phyloP scores from a whole-genome alignment of 2,888 invertebrate genomes.

The Drosophila pullipes region DNA sequence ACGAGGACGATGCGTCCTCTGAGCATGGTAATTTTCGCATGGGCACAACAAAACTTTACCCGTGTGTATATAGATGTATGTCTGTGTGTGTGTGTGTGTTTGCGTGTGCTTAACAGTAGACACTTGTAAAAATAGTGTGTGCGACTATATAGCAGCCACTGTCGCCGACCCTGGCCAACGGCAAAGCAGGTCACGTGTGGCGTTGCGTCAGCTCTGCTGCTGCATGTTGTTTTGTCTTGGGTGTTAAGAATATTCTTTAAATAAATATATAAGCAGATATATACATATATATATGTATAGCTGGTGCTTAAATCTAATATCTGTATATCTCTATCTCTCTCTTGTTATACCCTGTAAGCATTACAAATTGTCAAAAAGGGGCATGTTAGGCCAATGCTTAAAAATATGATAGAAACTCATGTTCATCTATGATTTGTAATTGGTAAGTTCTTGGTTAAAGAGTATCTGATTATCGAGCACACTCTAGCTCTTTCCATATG shows the following conservation, averaged over 20 bases:
- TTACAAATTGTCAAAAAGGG: not conserved
- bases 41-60: conserved; percentile 51
- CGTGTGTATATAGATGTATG: conserved; percentile 3
- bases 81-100: conserved; percentile 33
- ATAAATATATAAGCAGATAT: conserved; percentile 59
- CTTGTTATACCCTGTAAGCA: not conserved
- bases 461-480: not conserved
- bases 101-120: conserved; percentile 72
- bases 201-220: conserved; percentile 55
- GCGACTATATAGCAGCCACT: conserved; percentile 73
- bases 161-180: conserved; percentile 75
- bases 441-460: not conserved
- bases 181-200: conserved; percentile 81
- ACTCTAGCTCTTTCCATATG: not conserved
- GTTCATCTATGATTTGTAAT: not conserved
- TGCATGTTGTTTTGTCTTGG: conserved; percentile 38
- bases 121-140: conserved; percentile 79
- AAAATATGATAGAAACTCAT: not conserved
- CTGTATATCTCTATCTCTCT: not conserved
- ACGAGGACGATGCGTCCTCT: conserved; percentile 49
- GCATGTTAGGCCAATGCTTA: not conserved
- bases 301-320: conserved; percentile 25
- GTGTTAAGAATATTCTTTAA: conserved; percentile 66
- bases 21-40: conserved; percentile 80
- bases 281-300: conserved; percentile 25